A percentile compares a stretch with the other conserved stretches of the same genome.
These are phyloP conservation scores for Pterobdella sp. DNA, from an alignment of 2,888 invertebrate genomes.

Conservation along the genomic window DNA sequence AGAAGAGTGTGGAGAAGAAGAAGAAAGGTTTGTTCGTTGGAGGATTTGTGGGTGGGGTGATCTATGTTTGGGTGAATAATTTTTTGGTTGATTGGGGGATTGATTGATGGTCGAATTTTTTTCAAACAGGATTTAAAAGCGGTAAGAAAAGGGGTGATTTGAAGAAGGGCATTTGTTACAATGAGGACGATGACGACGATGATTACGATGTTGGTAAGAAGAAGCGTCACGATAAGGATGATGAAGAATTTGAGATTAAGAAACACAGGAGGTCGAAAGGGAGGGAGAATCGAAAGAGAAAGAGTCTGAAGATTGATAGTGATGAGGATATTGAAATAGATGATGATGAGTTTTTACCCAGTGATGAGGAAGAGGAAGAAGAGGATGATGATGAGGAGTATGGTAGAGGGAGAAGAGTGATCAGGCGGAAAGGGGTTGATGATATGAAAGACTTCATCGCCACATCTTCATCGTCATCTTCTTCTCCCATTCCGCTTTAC, in stretches of 20 bases:
- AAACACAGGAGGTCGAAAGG: not conserved
- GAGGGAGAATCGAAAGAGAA: not conserved
- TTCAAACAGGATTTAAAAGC: not conserved
- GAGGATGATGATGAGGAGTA: slow-evolving; percentile 5
- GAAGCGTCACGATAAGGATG: slow-evolving; percentile 4
- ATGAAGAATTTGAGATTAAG: not conserved
- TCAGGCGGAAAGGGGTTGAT: not conserved
- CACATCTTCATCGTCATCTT: slow-evolving; percentile 19
- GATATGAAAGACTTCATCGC: slow-evolving; percentile 28
- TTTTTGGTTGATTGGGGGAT: not conserved
- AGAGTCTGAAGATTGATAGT: not conserved
- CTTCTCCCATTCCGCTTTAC: slow-evolving; percentile 5
- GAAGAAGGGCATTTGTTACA: not conserved
- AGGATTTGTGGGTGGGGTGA: not conserved
- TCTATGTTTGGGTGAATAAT: not conserved
- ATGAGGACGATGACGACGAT: slow-evolving; percentile 11
- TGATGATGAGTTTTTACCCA: too few relatives aligned
- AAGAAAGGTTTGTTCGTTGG: not conserved
- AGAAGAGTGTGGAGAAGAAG: slow-evolving; percentile 13
- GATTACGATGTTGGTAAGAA: slow-evolving; percentile 23
- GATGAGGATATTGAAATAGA: not conserved
- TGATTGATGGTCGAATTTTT: not conserved
- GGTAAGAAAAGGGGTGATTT: not conserved
- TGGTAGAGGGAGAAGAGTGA: not conserved
- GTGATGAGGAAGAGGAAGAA: slow-evolving; percentile 12